Conservation (phyloP, 2,888 invertebrate genomes). For the Drosophila borborema region DNA sequence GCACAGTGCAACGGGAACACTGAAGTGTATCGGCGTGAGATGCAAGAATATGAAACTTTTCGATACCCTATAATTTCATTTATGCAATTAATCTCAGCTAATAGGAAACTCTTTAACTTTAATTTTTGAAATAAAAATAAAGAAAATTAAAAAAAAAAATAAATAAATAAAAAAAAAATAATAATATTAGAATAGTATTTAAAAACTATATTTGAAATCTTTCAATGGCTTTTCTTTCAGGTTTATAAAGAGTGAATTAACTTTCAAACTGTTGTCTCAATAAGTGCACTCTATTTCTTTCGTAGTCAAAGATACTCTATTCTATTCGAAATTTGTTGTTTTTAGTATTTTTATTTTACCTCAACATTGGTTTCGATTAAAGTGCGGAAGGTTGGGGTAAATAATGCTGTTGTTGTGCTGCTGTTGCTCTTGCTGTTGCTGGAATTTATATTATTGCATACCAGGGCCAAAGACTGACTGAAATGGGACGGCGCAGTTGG, state of each 20-base stretch:
- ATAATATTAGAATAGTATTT: neutral
- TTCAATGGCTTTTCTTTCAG: neutral
- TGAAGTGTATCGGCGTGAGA: neutral
- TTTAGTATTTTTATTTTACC: constrained; percentile 30
- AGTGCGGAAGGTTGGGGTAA: constrained; percentile 32
- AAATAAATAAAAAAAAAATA: too few species aligned
- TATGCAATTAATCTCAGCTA: neutral
- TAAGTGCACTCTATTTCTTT: neutral
- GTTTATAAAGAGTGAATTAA: too few species aligned
- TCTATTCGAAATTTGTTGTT: constrained; percentile 25
- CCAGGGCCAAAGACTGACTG: constrained; percentile 45
- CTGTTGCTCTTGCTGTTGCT: constrained; percentile 20
- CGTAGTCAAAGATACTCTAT: constrained; percentile 8
- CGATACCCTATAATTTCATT: neutral
- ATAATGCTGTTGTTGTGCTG: constrained; percentile 4
- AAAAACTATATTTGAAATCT: neutral
- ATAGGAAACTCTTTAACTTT: too few species aligned
- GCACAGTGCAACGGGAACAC: constrained; percentile 1
- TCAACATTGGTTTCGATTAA: constrained; percentile 49
- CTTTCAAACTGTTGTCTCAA: neutral
- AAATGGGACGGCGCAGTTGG: constrained; percentile 11
- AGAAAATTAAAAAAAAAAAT: too few species aligned
- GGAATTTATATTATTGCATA: constrained; percentile 77
- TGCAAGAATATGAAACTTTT: neutral
- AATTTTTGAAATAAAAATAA: too few species aligned